Percentiles rank a stretch among this genome's conserved stretches.
These are phyloP conservation scores for Peromyscus leucopus DNA, from an alignment of 2,113 vertebrate species.

Conservation along the genomic window DNA sequence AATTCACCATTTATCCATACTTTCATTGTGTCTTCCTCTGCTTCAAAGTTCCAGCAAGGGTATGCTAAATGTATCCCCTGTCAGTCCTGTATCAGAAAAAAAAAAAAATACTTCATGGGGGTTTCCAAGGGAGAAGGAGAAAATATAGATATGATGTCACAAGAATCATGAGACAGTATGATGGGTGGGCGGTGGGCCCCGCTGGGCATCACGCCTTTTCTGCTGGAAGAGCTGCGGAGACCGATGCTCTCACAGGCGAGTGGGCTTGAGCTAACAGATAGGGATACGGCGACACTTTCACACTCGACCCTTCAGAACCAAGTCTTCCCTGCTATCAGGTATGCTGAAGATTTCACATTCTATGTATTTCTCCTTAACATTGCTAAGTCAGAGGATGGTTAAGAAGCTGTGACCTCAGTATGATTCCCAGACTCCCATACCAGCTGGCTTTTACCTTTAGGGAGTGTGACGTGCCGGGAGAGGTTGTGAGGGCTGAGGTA, in stretches of 20 bases:
- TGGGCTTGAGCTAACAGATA: not conserved
- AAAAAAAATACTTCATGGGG: not conserved
- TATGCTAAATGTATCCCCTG: not conserved
- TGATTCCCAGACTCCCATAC: not conserved
- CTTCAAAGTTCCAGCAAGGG: not conserved
- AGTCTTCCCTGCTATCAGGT: not conserved
- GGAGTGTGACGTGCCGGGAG: not conserved
- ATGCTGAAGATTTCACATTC: not conserved
- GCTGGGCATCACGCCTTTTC: not conserved
- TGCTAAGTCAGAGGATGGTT: not conserved
- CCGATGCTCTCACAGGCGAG: accelerated
- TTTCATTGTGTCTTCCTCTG: not conserved
- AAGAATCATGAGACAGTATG: not conserved
- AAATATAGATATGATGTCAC: not conserved
- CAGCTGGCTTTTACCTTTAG: not conserved
- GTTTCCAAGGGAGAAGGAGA: not conserved
- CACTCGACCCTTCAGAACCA: not conserved
- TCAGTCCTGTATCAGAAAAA: not conserved
- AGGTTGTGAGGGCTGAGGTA: accelerated
- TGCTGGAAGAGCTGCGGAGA: not conserved
- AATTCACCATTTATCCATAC: not conserved
- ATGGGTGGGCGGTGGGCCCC: not conserved
- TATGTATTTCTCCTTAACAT: not conserved
- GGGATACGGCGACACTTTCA: accelerated
- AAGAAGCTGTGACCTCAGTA: not conserved